phyloP scores from a whole-genome alignment of 2,113 vertebrate species.

The Pavo muticus region DNA sequence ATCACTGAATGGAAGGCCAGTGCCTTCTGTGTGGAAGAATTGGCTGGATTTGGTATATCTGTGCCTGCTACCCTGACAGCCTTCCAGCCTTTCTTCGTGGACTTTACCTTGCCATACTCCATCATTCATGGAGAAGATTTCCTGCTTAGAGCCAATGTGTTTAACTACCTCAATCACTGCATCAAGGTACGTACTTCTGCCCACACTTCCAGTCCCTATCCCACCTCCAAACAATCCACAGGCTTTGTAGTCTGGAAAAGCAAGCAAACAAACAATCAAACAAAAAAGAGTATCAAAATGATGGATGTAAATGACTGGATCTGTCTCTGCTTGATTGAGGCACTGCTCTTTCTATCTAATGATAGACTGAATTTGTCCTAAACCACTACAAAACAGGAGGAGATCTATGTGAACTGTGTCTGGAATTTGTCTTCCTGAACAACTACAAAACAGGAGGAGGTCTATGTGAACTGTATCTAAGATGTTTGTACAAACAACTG shows the following conservation, averaged over 20 bases:
- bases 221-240: not conserved
- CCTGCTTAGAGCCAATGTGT: slow-evolving; percentile 81
- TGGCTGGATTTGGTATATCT: slow-evolving; percentile 83
- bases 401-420: not conserved
- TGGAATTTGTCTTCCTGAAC: not conserved
- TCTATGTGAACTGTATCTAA: not conserved
- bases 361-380: not conserved
- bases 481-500: not conserved
- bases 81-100: slow-evolving; percentile 88
- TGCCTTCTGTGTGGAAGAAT: slow-evolving; percentile 83
- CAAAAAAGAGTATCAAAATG: not conserved
- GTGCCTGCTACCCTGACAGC: slow-evolving; percentile 66
- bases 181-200: slow-evolving; percentile 46
- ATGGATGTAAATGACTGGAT: not conserved
- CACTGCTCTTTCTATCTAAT: not conserved
- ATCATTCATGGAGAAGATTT: slow-evolving; percentile 83
- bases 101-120: slow-evolving; percentile 85
- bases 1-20: slow-evolving; percentile 87
- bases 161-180: slow-evolving; percentile 68
- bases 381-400: not conserved
- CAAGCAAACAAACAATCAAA: not conserved
- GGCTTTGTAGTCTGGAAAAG: not conserved
- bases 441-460: not conserved
- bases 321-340: not conserved
- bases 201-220: not conserved